Conservation (phyloP, 2,113 vertebrate genomes). For the Melanerpes formicivorus region DNA sequence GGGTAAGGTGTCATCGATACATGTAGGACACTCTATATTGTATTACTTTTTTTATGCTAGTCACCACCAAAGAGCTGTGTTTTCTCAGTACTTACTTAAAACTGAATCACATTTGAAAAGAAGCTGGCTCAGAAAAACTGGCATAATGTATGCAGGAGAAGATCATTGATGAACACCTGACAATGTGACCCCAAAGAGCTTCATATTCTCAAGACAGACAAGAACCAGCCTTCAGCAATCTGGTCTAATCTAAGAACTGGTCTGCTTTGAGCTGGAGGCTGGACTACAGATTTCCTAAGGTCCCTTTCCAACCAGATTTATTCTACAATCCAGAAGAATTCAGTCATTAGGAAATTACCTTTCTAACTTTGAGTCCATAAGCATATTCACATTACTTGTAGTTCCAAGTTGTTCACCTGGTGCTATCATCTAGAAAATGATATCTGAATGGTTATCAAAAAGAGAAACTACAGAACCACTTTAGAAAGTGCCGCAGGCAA, state of each 20-base stretch:
- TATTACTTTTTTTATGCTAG: not conserved
- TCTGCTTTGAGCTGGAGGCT: not conserved
- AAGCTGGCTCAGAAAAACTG: not conserved
- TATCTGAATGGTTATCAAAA: not conserved
- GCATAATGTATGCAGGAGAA: not conserved
- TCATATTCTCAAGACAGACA: not conserved
- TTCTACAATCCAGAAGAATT: not conserved
- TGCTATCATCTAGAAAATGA: not conserved
- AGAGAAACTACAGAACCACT: not conserved
- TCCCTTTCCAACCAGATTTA: not conserved
- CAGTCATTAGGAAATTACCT: not conserved
- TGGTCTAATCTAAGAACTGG: not conserved
- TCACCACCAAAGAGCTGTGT: not conserved
- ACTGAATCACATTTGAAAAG: not conserved
- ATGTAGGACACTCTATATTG: accelerated
- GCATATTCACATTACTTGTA: not conserved
- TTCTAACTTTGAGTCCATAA: not conserved
- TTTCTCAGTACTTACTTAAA: not conserved
- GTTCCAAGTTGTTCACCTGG: not conserved
- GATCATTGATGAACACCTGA: not conserved
- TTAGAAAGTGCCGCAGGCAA: not conserved
- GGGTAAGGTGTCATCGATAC: not conserved
- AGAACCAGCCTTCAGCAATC: not conserved
- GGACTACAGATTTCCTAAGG: not conserved
- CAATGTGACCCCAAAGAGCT: not conserved